A percentile compares a stretch with the other conserved stretches of the same genome.
These are phyloP conservation scores for Adelphocoris suturalis DNA, from an alignment of 2,888 invertebrate species.

Conservation along the genomic window DNA sequence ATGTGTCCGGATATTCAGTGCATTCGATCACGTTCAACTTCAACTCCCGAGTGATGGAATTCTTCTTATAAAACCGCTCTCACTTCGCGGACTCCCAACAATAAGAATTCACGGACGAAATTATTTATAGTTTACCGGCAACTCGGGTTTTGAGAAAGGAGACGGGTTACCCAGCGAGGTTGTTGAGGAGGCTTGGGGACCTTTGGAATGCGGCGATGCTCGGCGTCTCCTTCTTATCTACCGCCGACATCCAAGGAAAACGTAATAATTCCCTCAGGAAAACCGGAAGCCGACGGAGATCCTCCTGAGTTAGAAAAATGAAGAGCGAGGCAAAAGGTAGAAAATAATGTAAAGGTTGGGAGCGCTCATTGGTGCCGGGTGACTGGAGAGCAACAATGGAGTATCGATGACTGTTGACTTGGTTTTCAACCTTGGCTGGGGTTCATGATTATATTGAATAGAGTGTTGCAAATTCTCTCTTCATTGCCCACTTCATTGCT, in stretches of 20 bases:
- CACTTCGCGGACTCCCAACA: neutral
- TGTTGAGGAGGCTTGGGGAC: neutral
- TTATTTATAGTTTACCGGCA: slow-evolving; percentile 12
- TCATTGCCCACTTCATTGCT: no score
- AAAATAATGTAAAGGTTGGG: neutral
- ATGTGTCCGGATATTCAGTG: no score
- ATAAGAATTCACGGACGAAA: slow-evolving; percentile 6
- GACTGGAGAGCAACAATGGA: neutral
- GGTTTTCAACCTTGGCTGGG: neutral
- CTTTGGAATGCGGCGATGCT: slow-evolving; percentile 48
- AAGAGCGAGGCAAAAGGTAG: neutral
- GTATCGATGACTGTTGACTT: neutral
- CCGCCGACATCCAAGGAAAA: slow-evolving; percentile 67
- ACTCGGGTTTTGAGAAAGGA: neutral
- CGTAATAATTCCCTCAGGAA: slow-evolving; percentile 52
- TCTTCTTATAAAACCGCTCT: neutral
- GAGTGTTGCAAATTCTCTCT: no score
- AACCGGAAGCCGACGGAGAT: slow-evolving; percentile 64
- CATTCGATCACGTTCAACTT: no score
- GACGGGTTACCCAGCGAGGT: neutral
- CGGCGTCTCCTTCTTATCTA: slow-evolving; percentile 54
- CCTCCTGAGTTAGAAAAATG: neutral
- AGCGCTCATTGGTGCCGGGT: neutral
- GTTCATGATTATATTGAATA: no score
- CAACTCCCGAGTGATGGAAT: neutral